Evolutionary conservation across 2,888 invertebrate genomes (phyloP).

Genomic region (Helicoverpa assulta): DNA sequence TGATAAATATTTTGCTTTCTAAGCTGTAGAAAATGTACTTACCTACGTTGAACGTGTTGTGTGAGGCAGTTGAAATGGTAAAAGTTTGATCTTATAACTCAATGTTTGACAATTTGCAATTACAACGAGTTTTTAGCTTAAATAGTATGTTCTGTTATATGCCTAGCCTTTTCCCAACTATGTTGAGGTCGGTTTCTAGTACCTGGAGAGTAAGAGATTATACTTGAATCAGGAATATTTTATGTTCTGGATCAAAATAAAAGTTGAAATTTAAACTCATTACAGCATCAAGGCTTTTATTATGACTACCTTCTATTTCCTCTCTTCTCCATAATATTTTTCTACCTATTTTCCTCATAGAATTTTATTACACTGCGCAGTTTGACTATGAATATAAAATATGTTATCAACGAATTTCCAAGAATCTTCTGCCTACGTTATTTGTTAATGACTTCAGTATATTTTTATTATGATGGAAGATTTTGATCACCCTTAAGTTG

Average conservation of each 20-base stretch:
- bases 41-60: not conserved
- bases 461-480: constrained; percentile 11
- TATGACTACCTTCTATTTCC: too few relatives aligned
- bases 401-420: constrained; percentile 33
- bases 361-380: constrained; percentile 6
- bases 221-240: too few relatives aligned
- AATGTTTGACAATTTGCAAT: too few relatives aligned
- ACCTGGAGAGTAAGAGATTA: too few relatives aligned
- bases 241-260: too few relatives aligned
- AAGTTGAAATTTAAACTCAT: too few relatives aligned
- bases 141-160: too few relatives aligned
- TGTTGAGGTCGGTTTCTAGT: too few relatives aligned
- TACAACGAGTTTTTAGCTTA: too few relatives aligned
- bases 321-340: not conserved
- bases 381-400: constrained; percentile 46
- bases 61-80: not conserved
- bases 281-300: too few relatives aligned
- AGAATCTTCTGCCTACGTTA: constrained; percentile 33
- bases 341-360: constrained; percentile 5
- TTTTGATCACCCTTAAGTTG: not conserved
- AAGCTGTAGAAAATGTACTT: not conserved
- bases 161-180: too few relatives aligned
- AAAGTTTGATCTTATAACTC: not conserved
- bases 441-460: constrained; percentile 31
- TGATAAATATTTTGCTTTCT: constrained; percentile 1